These are phyloP conservation scores for Pipistrellus nathusii DNA, from an alignment of 2,797 vertebrate species.

Conservation along the genomic window DNA sequence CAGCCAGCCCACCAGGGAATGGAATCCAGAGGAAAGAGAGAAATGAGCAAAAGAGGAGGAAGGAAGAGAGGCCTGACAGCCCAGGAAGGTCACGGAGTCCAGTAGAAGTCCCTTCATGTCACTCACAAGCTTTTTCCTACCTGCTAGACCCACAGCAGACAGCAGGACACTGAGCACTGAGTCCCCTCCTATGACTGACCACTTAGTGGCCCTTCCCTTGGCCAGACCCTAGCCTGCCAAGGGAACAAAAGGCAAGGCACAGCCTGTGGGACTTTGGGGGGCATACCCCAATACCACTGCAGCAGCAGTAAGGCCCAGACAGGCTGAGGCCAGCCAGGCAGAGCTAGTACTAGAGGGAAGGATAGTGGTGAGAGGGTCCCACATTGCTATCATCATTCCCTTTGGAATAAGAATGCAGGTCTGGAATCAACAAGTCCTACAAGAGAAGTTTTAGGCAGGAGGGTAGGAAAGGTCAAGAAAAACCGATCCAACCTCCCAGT, in stretches of 20 bases:
- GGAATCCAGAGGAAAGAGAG: conserved; percentile 64
- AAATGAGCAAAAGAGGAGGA: conserved; percentile 40
- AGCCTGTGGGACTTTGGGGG: not conserved
- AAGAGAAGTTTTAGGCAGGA: not conserved
- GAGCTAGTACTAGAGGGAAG: not conserved
- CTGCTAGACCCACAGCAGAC: not conserved
- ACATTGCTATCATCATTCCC: not conserved
- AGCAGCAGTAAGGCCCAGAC: not conserved
- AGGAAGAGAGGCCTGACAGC: conserved; percentile 15
- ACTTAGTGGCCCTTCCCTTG: not conserved
- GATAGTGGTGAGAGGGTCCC: not conserved
- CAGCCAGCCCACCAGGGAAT: conserved; percentile 68
- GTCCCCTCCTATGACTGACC: not conserved
- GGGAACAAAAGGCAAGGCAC: not conserved
- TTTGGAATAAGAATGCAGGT: not conserved
- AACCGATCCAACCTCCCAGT: not conserved
- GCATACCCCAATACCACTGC: not conserved
- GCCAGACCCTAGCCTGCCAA: not conserved
- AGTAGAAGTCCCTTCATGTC: not conserved
- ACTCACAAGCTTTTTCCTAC: not conserved
- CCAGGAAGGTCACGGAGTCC: not conserved
- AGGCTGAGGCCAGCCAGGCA: not conserved
- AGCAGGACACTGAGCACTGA: not conserved
- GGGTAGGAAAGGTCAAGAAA: not conserved
- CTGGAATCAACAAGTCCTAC: not conserved